Evolutionary conservation across 2,797 vertebrate genomes (phyloP).

Genomic region (Huso huso): DNA sequence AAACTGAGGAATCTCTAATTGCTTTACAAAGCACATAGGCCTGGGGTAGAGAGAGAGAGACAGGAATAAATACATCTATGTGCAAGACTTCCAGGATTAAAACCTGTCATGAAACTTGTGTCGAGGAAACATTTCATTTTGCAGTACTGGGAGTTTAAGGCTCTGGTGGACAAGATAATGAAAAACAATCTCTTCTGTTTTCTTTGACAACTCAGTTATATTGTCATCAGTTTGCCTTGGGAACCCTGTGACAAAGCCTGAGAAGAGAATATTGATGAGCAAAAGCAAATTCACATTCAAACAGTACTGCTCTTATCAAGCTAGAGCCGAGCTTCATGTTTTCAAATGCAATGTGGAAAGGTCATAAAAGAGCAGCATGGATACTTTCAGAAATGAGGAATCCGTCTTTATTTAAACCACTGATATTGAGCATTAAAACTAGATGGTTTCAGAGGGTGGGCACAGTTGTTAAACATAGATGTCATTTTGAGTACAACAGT

Average conservation of each 20-base stretch:
- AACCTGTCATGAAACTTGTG: conserved; percentile 47
- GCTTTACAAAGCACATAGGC: conserved; percentile 98
- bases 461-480: neutral
- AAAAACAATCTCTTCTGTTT: conserved; percentile 44
- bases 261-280: neutral
- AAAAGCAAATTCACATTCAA: neutral
- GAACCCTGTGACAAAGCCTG: conserved; percentile 43
- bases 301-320: neutral
- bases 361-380: neutral
- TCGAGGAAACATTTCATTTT: conserved; percentile 61
- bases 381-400: neutral
- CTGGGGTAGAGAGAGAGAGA: conserved; percentile 42
- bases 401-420: neutral
- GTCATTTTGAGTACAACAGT: neutral
- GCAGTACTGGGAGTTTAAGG: conserved; percentile 59
- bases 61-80: conserved; percentile 26
- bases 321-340: too few species aligned
- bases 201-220: conserved; percentile 46
- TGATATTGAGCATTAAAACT: neutral
- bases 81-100: conserved; percentile 53
- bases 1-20: conserved; percentile 93
- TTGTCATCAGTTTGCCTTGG: conserved; percentile 48
- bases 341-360: neutral
- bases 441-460: neutral
- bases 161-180: conserved; percentile 29